Evolutionary conservation across 2,888 invertebrate genomes (phyloP).

Genomic region (Zygaena filipendulae): DNA sequence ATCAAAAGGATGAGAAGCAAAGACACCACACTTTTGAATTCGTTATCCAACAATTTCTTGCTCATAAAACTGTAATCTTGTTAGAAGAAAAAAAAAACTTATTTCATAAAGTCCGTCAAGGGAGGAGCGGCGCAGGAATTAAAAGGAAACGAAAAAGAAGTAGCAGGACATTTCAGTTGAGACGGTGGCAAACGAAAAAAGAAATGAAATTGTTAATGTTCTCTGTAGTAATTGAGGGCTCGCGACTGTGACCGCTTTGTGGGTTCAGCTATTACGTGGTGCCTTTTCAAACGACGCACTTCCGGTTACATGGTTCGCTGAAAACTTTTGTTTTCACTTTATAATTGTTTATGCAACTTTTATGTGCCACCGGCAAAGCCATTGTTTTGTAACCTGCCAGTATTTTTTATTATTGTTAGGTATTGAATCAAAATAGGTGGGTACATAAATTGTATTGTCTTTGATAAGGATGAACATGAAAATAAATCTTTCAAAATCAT

Average conservation of each 20-base stretch:
- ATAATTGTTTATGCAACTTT: no score
- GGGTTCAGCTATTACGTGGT: conserved; percentile 44
- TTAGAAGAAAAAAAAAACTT: conserved; percentile 59
- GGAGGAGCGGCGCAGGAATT: conserved; percentile 36
- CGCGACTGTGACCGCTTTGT: conserved; percentile 37
- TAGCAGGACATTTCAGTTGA: conserved; percentile 18
- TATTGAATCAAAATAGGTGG: no score
- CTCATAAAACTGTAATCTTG: conserved; percentile 61
- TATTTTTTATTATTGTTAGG: no score
- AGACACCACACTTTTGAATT: conserved; percentile 34
- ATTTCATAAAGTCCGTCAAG: conserved; percentile 47
- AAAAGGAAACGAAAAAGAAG: conserved; percentile 33
- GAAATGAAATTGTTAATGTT: conserved; percentile 34
- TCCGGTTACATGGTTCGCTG: no score
- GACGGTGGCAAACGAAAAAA: no score
- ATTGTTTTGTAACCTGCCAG: no score
- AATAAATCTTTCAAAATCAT: no score
- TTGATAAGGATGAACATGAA: no score
- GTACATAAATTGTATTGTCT: no score
- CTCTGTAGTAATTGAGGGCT: conserved; percentile 37
- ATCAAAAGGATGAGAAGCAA: conserved; percentile 17
- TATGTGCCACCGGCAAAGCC: no score
- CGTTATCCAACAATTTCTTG: conserved; percentile 57
- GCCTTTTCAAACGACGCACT: no score
- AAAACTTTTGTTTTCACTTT: no score